Evolutionary conservation across 2,113 vertebrate species (phyloP).

Genomic region (Elephas maximus): DNA sequence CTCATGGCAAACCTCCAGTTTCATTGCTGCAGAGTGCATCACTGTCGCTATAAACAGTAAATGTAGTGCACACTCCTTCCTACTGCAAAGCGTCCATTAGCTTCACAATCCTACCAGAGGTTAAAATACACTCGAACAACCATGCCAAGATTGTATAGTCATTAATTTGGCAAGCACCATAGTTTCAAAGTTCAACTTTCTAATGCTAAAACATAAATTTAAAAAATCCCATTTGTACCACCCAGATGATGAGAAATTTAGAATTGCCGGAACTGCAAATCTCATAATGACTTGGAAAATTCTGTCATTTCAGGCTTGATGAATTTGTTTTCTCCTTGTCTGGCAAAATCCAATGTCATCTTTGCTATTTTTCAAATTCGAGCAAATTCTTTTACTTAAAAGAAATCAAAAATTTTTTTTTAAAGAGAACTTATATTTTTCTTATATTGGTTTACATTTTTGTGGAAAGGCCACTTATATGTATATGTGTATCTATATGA

Average conservation of each 20-base stretch:
- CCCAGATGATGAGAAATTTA: constrained; percentile 24
- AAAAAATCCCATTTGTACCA: not conserved
- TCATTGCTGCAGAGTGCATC: not conserved
- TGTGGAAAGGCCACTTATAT: constrained; percentile 3
- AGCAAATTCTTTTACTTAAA: not conserved
- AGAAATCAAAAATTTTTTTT: not conserved
- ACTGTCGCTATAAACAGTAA: not conserved
- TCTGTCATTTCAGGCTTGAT: constrained; percentile 51
- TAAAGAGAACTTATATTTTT: not conserved
- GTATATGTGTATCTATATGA: not conserved
- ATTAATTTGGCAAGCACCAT: not conserved
- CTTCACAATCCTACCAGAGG: not conserved
- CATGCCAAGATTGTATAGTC: not conserved
- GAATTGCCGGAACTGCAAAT: not conserved
- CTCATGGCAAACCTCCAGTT: not conserved
- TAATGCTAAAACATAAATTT: not conserved
- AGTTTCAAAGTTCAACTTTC: constrained; percentile 38
- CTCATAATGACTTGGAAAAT: not conserved
- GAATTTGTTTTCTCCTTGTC: not conserved
- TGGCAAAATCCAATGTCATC: not conserved
- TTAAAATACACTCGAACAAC: not conserved
- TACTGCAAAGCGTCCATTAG: not conserved
- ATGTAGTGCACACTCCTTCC: not conserved
- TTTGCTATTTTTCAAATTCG: constrained; percentile 49
- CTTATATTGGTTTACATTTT: constrained; percentile 20